These are phyloP conservation scores for Petrosia ficiformis DNA, from an alignment of 37 sponge, comb jelly and placozoan genomes.

Conservation along the genomic window DNA sequence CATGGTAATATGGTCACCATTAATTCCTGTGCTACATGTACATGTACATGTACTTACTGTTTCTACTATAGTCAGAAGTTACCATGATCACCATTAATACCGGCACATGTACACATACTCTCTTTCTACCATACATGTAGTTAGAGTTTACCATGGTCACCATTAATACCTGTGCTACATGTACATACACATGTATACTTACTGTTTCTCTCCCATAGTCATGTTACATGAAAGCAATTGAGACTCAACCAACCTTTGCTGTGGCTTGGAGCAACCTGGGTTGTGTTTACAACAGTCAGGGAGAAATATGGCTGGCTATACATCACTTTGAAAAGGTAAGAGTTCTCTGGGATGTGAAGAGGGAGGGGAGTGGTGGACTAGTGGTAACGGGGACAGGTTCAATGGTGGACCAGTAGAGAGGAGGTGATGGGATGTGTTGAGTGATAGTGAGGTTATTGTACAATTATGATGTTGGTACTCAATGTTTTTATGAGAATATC, in stretches of 20 bases:
- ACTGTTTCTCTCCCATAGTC: conserved; percentile 37
- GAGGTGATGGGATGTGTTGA: neutral
- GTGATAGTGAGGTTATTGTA: no score
- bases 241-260: conserved; percentile 93
- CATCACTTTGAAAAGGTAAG: conserved; percentile 98
- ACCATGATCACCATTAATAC: no score
- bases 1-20: no score
- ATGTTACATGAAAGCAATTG: conserved; percentile 98
- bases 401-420: neutral
- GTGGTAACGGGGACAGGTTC: neutral
- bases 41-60: no score
- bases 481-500: no score
- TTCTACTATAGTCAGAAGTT: no score
- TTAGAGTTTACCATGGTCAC: no score
- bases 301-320: conserved; percentile 99
- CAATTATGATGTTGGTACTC: no score
- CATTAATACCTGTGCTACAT: no score
- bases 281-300: conserved; percentile 96
- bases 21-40: no score
- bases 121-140: no score
- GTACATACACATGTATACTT: neutral
- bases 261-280: conserved; percentile 99
- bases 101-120: no score
- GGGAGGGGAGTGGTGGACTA: neutral
- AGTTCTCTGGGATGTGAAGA: neutral